phyloP scores from a whole-genome alignment of 2,888 invertebrate genomes.

The Thereva nobilitata region DNA sequence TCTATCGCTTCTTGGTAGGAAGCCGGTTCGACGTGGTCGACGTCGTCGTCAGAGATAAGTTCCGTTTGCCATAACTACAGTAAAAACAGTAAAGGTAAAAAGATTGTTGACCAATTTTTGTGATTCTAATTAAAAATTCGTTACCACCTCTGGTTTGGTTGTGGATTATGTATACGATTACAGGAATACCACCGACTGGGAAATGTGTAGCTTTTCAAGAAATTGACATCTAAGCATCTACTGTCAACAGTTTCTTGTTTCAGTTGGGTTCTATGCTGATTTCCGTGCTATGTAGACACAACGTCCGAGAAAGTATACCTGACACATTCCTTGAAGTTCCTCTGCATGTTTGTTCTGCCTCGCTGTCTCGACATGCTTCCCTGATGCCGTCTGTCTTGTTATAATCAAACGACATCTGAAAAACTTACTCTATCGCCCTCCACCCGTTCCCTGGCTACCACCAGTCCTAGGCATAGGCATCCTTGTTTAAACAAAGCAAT shows the following conservation, averaged over 20 bases:
- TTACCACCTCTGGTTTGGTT: no score
- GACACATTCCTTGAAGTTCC: constrained; percentile 13
- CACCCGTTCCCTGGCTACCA: background rate
- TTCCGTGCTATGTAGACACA: background rate
- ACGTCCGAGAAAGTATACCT: background rate
- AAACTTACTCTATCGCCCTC: constrained; percentile 2
- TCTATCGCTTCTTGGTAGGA: constrained; percentile 28
- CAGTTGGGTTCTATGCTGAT: no score
- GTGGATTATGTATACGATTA: no score
- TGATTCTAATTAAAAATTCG: no score
- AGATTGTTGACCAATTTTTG: background rate
- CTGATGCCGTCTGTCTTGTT: constrained; percentile 20
- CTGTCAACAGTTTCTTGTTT: background rate
- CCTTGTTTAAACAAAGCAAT: constrained; percentile 21
- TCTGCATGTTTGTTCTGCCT: constrained; percentile 1
- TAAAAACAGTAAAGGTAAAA: constrained; percentile 4
- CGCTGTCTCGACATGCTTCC: constrained; percentile 16
- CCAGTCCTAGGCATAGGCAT: background rate
- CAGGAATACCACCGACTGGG: no score
- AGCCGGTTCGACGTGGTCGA: constrained; percentile 23
- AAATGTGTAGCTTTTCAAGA: no score
- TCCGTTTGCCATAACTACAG: no score
- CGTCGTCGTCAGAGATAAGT: background rate
- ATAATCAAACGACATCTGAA: constrained; percentile 5
- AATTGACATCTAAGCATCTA: no score